Percentiles rank a stretch among this genome's conserved stretches.
phyloP scores from a whole-genome alignment of 1,140 invertebrate species.

The Drosophila tropicalis region DNA sequence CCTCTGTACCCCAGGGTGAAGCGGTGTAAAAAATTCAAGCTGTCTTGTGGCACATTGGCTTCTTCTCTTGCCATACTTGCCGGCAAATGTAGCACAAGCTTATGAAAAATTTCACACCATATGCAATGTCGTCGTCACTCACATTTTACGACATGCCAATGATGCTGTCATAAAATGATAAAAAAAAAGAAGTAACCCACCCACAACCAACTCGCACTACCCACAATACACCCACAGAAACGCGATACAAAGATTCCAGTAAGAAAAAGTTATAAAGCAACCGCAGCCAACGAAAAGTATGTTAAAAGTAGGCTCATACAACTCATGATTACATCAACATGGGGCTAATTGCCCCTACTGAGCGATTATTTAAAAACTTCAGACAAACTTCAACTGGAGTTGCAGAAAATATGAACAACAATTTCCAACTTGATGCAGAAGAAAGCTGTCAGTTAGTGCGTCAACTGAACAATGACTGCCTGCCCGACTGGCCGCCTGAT shows the following conservation, averaged over 20 bases:
- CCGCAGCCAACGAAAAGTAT: conserved; percentile 14
- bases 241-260: conserved; percentile 4
- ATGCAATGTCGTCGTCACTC: conserved; percentile 63
- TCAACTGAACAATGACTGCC: conserved; percentile 55
- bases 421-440: conserved; percentile 44
- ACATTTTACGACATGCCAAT: conserved; percentile 78
- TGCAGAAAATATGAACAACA: conserved; percentile 21
- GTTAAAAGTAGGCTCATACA: conserved; percentile 15
- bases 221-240: background rate
- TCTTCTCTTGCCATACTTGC: conserved; percentile 17
- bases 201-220: background rate
- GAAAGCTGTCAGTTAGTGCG: conserved; percentile 56
- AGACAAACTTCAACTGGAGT: conserved; percentile 47
- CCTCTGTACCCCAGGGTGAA: conserved; percentile 28
- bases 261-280: conserved; percentile 40
- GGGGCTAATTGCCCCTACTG: conserved; percentile 48
- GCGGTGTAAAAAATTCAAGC: conserved; percentile 57
- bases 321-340: conserved; percentile 23
- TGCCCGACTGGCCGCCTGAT: conserved; percentile 62
- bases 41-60: conserved; percentile 27
- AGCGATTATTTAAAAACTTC: conserved; percentile 37
- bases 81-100: conserved; percentile 64
- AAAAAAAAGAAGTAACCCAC: conserved; percentile 50
- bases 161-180: conserved; percentile 67
- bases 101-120: conserved; percentile 79